Evolutionary conservation across 2,888 invertebrate genomes (phyloP), one percentile per base, ranked within the genome.

Genomic region (Dugesia japonica): DNA sequence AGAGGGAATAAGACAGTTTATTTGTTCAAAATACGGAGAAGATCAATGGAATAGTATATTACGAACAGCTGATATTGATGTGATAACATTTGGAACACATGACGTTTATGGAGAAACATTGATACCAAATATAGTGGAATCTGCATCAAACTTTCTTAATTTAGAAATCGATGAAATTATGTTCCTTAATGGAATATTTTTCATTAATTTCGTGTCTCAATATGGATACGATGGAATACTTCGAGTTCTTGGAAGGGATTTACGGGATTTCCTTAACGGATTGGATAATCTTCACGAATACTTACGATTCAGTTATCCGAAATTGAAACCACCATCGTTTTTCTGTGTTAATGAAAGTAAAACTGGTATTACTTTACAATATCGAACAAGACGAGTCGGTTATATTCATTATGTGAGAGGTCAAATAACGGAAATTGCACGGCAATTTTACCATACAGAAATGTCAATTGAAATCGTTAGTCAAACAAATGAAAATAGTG

Each of bases 371-470:
- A 92, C 92, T 0, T 87, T 97, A 77, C 95, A 95, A 85, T 84
- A 84, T 77, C 81, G 85, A 76, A 93, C 92, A 80, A 93, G 92
- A 84, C 87, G 95, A 79, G 88, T 91, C 79, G 95, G 95, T 0
- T 95, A 93, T 83, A 90, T 94, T 1, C 92, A 92, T 85, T 97
- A 97, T 83, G 93, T 94, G 4, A 94, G 94, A 90, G 95, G 94
- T 0, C 94, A 94, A 85, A 93, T 94, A 79, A 87, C 81, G 72
- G 83, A 89, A 89, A 93, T 94, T 79, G 93, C 92, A 0, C 88
- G 91, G 26, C 90, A 92, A 83, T 94, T 94, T 85, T 95, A 95
- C 86, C 90, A 94, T 86, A 93, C 93, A 82, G 92, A 94, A 81
- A 90, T 95, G 88, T 88, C 90, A 82, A 93, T 95, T 82, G 92